Base-by-base conservation (phyloP, 2,888 invertebrate species). In the Formica aserva region DNA sequence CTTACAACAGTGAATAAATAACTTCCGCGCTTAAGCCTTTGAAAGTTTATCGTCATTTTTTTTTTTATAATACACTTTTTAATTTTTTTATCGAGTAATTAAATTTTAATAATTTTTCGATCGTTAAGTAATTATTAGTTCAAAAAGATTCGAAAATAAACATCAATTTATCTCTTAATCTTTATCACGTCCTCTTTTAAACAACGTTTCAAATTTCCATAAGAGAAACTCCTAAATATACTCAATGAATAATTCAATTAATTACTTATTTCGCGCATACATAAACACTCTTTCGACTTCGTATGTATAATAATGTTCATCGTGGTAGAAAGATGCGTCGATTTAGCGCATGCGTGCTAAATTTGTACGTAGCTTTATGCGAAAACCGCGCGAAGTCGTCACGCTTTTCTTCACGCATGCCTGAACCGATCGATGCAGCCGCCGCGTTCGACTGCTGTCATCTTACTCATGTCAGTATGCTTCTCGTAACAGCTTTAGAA, bases 271-370 rank as follows among this genome's bases (percentile, higher is more conserved):
- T 35, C 65, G 2, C 5, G 1, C 22, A 22, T 65, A 75, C 15
- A 65, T n/a, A 13, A 52, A 13, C 18, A 18, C 22, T 26, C 38
- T 76, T 55, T 52, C 35, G 29, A 18, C 4, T 76, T 65, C 48
- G n/a, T 55, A 41, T 11, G 18, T 13, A 62, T 18, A 62, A 77
- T 78, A 60, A 60, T 75, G 22, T 55, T 57, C 8, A 29, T 41
- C 32, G 32, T 15, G 9, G 13, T 66, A 63, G 29, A 45, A 52
- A 67, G 63, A 62, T 69, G 65, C 83, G 62, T 67, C 63, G 69
- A 57, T 29, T 57, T 72, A 66, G 88, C 90, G 91, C 88, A 88
- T 91, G 90, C 91, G 91, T 78, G 74, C 32, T 72, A 41, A 78
- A 72, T 78, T 57, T 78, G 29, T 72, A 72, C 29, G 41, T 32